Evolutionary conservation across 1,140 invertebrate genomes (phyloP).

Genomic region (Venturia canescens): DNA sequence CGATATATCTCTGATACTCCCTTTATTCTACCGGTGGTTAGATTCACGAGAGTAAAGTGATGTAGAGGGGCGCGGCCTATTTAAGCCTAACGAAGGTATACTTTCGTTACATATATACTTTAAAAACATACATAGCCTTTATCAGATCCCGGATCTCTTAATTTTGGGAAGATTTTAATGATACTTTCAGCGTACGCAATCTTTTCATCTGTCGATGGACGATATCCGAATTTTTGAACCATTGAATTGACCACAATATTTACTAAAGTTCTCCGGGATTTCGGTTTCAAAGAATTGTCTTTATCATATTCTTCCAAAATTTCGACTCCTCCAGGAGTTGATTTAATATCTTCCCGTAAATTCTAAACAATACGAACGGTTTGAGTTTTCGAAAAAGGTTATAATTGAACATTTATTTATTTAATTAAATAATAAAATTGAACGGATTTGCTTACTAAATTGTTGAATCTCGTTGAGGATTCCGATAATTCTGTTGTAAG

Average conservation of each 20-base stretch:
- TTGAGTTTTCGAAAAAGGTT: too few species aligned
- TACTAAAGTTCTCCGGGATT: constrained; percentile 17
- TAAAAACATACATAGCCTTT: constrained; percentile 41
- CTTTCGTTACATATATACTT: constrained; percentile 26
- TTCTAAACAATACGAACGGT: neutral
- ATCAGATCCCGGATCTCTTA: constrained; percentile 35
- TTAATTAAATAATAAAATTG: too few species aligned
- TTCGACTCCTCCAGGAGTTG: neutral
- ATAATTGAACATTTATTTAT: too few species aligned
- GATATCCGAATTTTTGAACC: constrained; percentile 41
- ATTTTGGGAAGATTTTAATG: constrained; percentile 24
- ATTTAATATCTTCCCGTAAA: neutral
- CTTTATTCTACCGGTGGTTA: constrained; percentile 10
- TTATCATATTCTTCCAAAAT: constrained; percentile 2
- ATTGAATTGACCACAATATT: constrained; percentile 39
- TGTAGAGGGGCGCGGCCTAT: constrained; percentile 6
- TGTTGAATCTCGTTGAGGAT: too few species aligned
- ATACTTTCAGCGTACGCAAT: constrained; percentile 38
- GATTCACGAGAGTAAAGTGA: neutral
- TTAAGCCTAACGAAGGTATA: constrained; percentile 5
- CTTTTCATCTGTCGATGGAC: constrained; percentile 46
- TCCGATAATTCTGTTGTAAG: too few species aligned
- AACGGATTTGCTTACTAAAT: too few species aligned
- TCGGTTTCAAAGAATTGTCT: neutral
- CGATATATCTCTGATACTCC: neutral